These are phyloP conservation scores for Clinocottus analis DNA, from an alignment of 2,113 vertebrate genomes.

Conservation along the genomic window DNA sequence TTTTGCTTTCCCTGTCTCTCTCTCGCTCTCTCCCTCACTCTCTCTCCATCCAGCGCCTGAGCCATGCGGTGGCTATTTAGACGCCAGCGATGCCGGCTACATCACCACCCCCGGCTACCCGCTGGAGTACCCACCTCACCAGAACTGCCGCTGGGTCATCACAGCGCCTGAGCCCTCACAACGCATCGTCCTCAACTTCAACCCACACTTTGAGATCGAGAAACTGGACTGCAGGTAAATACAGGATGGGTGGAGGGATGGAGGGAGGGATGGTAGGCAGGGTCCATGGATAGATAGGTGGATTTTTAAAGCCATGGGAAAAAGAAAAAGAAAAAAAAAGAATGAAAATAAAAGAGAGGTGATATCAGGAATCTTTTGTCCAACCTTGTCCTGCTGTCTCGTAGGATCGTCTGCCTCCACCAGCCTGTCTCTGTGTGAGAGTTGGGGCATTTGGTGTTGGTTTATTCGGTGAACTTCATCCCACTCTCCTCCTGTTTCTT, in stretches of 20 bases:
- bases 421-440: constrained; percentile 36
- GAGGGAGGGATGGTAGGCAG: too few relatives aligned
- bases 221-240: constrained; percentile 97
- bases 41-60: constrained; percentile 72
- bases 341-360: too few relatives aligned
- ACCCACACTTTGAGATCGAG: constrained; percentile 98
- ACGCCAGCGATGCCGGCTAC: constrained; percentile 94
- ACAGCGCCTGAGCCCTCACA: constrained; percentile 92
- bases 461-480: constrained; percentile 61
- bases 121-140: constrained; percentile 96
- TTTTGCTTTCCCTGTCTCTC: not conserved
- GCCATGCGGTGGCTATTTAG: constrained; percentile 89
- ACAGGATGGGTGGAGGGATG: not conserved
- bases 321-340: too few relatives aligned
- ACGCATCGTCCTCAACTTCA: constrained; percentile 98
- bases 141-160: constrained; percentile 97
- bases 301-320: not conserved
- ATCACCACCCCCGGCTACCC: constrained; percentile 99
- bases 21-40: not conserved
- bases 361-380: not conserved
- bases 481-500: constrained; percentile 75
- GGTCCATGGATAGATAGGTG: not conserved
- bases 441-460: constrained; percentile 28
- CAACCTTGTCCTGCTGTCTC: not conserved
- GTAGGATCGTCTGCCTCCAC: constrained; percentile 17